Evolutionary conservation across 2,113 vertebrate genomes (phyloP), one percentile per base, ranked within the genome.

Genomic region (Silurus meridionalis): DNA sequence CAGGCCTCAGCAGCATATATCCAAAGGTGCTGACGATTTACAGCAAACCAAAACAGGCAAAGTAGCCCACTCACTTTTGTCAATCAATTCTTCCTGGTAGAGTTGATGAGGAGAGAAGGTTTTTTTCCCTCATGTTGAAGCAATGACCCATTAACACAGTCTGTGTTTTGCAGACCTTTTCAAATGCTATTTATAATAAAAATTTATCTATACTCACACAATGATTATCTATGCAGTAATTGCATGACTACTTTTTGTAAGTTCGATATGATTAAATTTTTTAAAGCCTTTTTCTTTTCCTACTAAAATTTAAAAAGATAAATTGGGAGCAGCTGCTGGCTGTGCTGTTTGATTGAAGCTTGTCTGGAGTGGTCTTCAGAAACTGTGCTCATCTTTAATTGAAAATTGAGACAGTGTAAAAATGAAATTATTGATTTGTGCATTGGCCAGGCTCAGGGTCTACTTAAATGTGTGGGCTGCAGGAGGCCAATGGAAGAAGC

Each of bases 361-460:
- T 74, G 69, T 48, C 75, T 71, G 63, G 85, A 90, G 74, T 71
- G 72, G 69, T 80, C 28, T 37, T 84, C 79, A 66, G 86, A 83
- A 86, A 67, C 55, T 72, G 46, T 74, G 74, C 85, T 89, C 78
- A 87, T 88, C 82, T 90, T 87, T 89, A 89, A 89, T 88, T 87
- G 81, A 90, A 89, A 86, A 83, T 83, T 87, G 87, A 90, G 87
- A 90, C 87, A 85, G 88, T 85, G 81, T 88, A 48, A 83, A 90
- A 90, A 88, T 90, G 83, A 91, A 91, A 87, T 86, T 90, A 91
- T 91, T 95, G 92, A 92, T 93, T 91, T 69, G 83, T 86, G 79
- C 86, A 86, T 87, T 72, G 80, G 74, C 84, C 92, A 85, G 77
- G 90, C 87, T 90, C 84, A 90, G 21, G 25, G 53, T 21, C 75